Base-by-base conservation (phyloP, 2,113 vertebrate species). In the Melospiza georgiana region DNA sequence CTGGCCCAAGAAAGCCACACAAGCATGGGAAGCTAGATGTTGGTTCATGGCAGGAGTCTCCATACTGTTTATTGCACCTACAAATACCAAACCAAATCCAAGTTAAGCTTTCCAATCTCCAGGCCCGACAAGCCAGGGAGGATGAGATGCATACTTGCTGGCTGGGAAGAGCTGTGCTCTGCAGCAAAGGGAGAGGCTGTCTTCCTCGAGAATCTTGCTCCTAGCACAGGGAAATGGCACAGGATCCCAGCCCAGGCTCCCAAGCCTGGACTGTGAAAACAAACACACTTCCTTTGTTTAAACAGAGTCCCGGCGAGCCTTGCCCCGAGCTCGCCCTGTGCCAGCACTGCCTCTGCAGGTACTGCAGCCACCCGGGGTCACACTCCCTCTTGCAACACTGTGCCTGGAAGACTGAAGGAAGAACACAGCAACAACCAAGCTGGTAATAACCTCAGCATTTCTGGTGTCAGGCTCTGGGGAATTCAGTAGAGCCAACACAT, bases 271-370 rank as follows among this genome's bases (percentile, higher is more conserved):
- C 94, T 96, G 74, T 86, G 67, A 95, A 96, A 97, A 95, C 96
- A 97, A 97, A 96, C 73, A 87, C 10, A 35, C 77, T 95, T 94
- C 95, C 95, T 97, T 93, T 95, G 94, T 95, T 96, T 87, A 75
- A 90, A 65, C 79, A 84, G 69, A 81, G 88, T 30, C 92, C 76
- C 24, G 1, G 82, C 7, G 11, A 89, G 91, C 93, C 82, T 46
- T 86, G 93, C 74, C 87, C 86, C 1, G 11, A 41, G 87, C 75
- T 7, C 6, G 14, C 87, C 63, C 18, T 3, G 5, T 57, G 89
- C 81, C 46, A 41, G 31, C 57, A 54, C 82, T 86, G 57, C 84
- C 74, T 82, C 81, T 3, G 15, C 93, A 87, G 94, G 94, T 88
- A 95, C 80, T 6, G 61, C 90, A 24, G 93, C 90, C 93, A 48